Evolutionary conservation across 1,140 invertebrate genomes (phyloP), one percentile per base, ranked within the genome.

Genomic region (Cardiocondyla obscurior): DNA sequence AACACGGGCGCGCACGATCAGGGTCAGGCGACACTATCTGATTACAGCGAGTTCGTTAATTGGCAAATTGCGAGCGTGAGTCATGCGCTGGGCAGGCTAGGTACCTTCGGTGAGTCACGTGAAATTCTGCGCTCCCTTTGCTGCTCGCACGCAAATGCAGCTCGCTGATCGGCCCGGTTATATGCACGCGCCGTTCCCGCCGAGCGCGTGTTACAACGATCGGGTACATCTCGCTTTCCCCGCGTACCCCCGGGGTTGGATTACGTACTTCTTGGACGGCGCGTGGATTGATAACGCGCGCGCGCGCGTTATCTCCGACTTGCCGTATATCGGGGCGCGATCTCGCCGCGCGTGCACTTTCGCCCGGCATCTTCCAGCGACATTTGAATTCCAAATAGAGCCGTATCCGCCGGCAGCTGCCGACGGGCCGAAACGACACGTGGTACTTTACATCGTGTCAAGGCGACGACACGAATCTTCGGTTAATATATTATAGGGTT

Each of bases 351-450:
- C 53, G 36, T 72, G 33, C 39, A 16, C 28, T 42, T 89, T 90
- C 85, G 85, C 76, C 87, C 84, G 90, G 73, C 83, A 88, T 87
- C 53, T 76, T 92, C 87, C 88, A 90, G 92, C 91, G 90, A 84
- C 84, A 81, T 90, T 92, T 92, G 92, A 93, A 93, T 90, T 93
- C 91, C 92, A 92, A 93, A 87, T 89, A 81, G 82, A 88, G 83
- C 88, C 91, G 91, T 92, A 90, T 79, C 72, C 44, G 44, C 79
- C 84, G 73, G 85, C 83, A 49, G 81, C 33, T 76, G 44, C 25
- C 10, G 8, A 51, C 39, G 33, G 82, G 84, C 83, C 83, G 30
- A 42, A 83, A 69, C 49, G 22, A 30, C 19, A 73, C 28, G 39
- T 22, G 8, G 25, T 72, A 60, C 36, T 76, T 28, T 70, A 55